Evolutionary conservation across 2,113 vertebrate genomes (phyloP).

Genomic region (Caretta caretta): DNA sequence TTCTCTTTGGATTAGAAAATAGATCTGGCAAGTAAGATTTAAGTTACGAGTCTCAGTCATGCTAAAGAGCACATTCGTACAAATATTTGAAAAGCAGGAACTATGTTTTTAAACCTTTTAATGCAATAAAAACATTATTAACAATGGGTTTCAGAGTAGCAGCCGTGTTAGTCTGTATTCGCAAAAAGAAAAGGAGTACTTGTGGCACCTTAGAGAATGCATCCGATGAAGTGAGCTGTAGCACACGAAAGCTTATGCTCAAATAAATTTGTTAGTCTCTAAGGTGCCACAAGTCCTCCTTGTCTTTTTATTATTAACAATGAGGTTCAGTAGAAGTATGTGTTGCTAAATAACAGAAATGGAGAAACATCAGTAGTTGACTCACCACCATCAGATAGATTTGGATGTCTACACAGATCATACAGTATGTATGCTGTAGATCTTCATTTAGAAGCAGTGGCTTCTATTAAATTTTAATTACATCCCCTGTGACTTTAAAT

Average conservation of each 20-base stretch:
- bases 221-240: too few relatives aligned
- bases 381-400: constrained; percentile 19
- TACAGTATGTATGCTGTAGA: background rate
- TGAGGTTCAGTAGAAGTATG: background rate
- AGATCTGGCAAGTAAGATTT: constrained; percentile 59
- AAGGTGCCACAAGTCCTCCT: too few relatives aligned
- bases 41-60: constrained; percentile 28
- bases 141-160: background rate
- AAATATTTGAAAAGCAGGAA: background rate
- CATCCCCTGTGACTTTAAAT: constrained; percentile 9
- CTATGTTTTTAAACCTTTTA: constrained; percentile 10
- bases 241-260: too few relatives aligned
- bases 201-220: too few relatives aligned
- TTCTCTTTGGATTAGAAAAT: constrained; percentile 41
- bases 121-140: background rate
- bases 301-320: background rate
- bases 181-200: too few relatives aligned
- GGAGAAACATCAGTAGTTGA: constrained; percentile 1
- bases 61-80: background rate
- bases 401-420: background rate
- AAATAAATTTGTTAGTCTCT: too few relatives aligned
- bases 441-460: background rate
- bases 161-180: too few relatives aligned
- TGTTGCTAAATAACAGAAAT: constrained; percentile 1
- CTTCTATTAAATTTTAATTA: constrained; percentile 1